A percentile compares a stretch with the other conserved stretches of the same genome.
Evolutionary conservation across 2,113 vertebrate species (phyloP).

Genomic region (Ochotona curzoniae): DNA sequence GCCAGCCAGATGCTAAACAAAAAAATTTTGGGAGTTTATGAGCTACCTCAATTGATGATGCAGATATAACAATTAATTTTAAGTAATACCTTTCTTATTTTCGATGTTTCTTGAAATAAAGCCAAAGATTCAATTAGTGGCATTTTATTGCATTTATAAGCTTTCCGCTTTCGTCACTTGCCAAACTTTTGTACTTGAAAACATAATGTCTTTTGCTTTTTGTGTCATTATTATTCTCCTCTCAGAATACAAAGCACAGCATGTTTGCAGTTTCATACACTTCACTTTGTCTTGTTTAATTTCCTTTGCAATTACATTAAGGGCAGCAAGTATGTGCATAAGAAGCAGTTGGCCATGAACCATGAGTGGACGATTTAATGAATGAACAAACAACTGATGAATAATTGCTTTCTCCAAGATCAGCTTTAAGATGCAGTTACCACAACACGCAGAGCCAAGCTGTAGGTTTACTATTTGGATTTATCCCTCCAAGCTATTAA

Average conservation of each 20-base stretch:
- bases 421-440: slow-evolving; percentile 19
- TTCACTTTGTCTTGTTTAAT: not conserved
- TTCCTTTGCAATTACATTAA: not conserved
- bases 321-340: not conserved
- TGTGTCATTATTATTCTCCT: not conserved
- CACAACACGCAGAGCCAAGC: not conserved
- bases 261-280: not conserved
- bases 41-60: not conserved
- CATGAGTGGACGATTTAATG: not conserved
- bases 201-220: not conserved
- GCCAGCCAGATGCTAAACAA: not conserved
- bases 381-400: not conserved
- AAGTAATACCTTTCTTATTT: slow-evolving; percentile 26
- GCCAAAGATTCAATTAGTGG: not conserved
- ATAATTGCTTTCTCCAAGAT: not conserved
- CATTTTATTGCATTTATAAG: not conserved
- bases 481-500: not conserved
- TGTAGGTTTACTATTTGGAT: not conserved
- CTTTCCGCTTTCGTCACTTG: not conserved
- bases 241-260: not conserved
- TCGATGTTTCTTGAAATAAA: not conserved
- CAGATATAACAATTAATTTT: not conserved
- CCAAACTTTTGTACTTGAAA: not conserved
- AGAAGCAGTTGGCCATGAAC: not conserved
- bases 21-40: not conserved